phyloP scores from a whole-genome alignment of 2,888 invertebrate species.

The Cheilosia variabilis region DNA sequence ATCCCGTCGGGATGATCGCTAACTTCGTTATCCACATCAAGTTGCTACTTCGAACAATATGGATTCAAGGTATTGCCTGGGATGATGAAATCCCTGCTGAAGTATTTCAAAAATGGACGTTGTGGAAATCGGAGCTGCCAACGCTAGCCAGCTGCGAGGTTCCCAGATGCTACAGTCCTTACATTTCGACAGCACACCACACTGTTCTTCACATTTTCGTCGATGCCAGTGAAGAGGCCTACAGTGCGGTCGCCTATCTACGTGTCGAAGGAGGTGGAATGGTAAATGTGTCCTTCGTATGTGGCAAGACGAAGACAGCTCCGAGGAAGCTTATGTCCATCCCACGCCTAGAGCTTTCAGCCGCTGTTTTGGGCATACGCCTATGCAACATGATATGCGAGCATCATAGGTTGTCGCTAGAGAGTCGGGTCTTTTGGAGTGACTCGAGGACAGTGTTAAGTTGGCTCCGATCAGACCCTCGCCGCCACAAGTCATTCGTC shows the following conservation, averaged over 20 bases:
- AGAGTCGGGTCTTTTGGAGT: constrained; percentile 68
- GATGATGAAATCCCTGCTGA: neutral
- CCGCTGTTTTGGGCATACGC: constrained; percentile 7
- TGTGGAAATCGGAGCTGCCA: neutral
- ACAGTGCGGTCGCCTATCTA: neutral
- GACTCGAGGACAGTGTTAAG: constrained; percentile 73
- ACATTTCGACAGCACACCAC: neutral
- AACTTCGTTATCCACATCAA: neutral
- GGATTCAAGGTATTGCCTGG: neutral
- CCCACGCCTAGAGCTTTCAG: constrained; percentile 15
- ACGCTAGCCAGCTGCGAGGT: neutral
- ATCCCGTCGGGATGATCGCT: neutral
- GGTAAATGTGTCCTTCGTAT: constrained; percentile 12
- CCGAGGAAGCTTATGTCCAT: neutral
- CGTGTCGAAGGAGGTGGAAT: neutral
- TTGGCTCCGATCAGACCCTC: constrained; percentile 76
- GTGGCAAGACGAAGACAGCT: constrained; percentile 1
- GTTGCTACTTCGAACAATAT: neutral
- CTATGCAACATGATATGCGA: neutral
- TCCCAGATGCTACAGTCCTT: neutral
- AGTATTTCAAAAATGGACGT: neutral
- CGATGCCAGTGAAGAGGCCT: constrained; percentile 10
- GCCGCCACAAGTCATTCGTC: constrained; percentile 62
- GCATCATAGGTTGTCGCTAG: constrained; percentile 22
- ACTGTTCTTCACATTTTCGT: constrained; percentile 5